Conservation (phyloP, 2,888 invertebrate genomes). For the Oscheius sp. region DNA sequence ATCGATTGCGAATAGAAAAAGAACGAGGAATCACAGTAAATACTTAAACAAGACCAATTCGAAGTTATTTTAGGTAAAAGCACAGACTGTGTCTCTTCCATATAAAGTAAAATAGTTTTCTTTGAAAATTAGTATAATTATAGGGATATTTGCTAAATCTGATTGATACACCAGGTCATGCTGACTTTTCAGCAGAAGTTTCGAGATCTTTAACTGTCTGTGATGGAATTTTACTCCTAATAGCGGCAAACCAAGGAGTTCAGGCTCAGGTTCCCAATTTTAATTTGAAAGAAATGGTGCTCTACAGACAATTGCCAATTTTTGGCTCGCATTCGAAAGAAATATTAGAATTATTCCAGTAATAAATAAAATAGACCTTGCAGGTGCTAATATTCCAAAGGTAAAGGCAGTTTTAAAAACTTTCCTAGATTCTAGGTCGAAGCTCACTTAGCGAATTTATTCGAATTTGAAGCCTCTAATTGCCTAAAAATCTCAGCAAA, state of each 20-base stretch:
- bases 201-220: constrained; percentile 89
- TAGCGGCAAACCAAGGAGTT: constrained; percentile 85
- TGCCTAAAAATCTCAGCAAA: constrained; percentile 91
- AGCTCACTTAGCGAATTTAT: constrained; percentile 82
- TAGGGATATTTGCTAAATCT: constrained; percentile 78
- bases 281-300: not conserved
- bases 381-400: constrained; percentile 84
- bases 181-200: constrained; percentile 83
- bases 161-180: constrained; percentile 96
- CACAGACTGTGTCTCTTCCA: constrained; percentile 89
- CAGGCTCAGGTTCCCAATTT: constrained; percentile 65
- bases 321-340: constrained; percentile 85
- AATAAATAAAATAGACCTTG: constrained; percentile 94
- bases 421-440: constrained; percentile 74
- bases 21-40: constrained; percentile 98
- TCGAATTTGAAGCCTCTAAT: constrained; percentile 81
- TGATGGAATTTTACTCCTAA: constrained; percentile 90
- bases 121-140: constrained; percentile 7
- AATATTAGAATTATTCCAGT: constrained; percentile 87
- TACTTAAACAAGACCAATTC: too few species aligned
- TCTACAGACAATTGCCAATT: constrained; percentile 92
- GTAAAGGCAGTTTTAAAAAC: constrained; percentile 35
- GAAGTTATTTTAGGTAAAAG: too few species aligned
- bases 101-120: constrained; percentile 72
- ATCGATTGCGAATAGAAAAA: constrained; percentile 80